phyloP scores from a whole-genome alignment of 1,140 invertebrate species.

The Drosophila pallidifrons region DNA sequence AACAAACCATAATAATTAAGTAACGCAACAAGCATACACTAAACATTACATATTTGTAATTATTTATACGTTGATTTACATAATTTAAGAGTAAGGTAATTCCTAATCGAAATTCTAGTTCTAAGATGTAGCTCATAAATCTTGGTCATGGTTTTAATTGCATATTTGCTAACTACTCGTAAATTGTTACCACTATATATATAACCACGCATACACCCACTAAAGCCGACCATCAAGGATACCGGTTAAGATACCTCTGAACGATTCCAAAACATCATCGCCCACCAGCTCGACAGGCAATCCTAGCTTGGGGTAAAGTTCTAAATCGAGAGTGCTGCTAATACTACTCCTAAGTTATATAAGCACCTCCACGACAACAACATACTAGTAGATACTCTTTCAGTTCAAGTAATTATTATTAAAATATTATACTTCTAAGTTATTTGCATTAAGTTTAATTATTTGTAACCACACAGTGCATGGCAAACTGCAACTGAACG shows the following conservation, averaged over 20 bases:
- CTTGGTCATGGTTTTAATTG: conserved; percentile 64
- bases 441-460: conserved; percentile 21
- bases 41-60: conserved; percentile 57
- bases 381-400: conserved; percentile 22
- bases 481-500: conserved; percentile 33
- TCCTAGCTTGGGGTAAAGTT: conserved; percentile 82
- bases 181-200: conserved; percentile 42
- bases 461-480: conserved; percentile 35
- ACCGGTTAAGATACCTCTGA: conserved; percentile 80
- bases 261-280: conserved; percentile 81
- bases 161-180: conserved; percentile 58
- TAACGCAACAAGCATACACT: conserved; percentile 29
- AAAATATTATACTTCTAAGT: conserved; percentile 38
- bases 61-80: conserved; percentile 25
- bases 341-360: conserved; percentile 9
- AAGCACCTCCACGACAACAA: conserved; percentile 33
- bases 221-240: conserved; percentile 82
- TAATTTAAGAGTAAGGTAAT: conserved; percentile 20
- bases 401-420: conserved; percentile 71
- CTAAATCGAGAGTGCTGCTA: conserved; percentile 20
- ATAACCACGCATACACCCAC: conserved; percentile 24
- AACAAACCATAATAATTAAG: conserved; percentile 10
- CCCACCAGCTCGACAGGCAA: conserved; percentile 77
- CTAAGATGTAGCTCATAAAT: conserved; percentile 37
- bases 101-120: background rate